A percentile compares a stretch with the other conserved stretches of the same genome.
Evolutionary conservation across 2,797 vertebrate species (phyloP).

Genomic region (Amphiprion clarkii): DNA sequence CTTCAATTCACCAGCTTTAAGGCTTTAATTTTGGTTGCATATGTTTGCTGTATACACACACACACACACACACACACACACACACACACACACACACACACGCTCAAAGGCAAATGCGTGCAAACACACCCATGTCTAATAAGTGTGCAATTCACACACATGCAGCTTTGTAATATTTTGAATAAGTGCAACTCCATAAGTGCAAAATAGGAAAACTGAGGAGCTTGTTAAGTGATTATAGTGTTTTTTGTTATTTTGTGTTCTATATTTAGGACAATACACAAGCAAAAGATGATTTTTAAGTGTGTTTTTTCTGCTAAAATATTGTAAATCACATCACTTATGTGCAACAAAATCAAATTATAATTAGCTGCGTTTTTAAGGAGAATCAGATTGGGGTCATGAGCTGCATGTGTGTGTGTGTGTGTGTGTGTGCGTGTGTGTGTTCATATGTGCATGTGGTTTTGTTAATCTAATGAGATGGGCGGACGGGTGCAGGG

Average conservation of each 20-base stretch:
- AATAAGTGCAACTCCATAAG: background rate
- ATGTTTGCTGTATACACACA: slow-evolving; percentile 77
- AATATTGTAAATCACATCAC: background rate
- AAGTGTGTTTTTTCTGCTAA: background rate
- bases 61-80: slow-evolving; percentile 52
- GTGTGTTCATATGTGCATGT: slow-evolving; percentile 72
- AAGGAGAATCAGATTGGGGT: slow-evolving; percentile 66
- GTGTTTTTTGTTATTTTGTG: background rate
- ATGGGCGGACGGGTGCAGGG: slow-evolving; percentile 75
- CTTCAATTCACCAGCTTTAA: slow-evolving; percentile 86
- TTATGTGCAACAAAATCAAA: slow-evolving; percentile 10
- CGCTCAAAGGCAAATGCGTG: slow-evolving; percentile 51
- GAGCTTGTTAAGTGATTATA: background rate
- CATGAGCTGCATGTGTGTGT: slow-evolving; percentile 48
- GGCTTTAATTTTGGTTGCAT: slow-evolving; percentile 86
- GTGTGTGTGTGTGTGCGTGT: slow-evolving; percentile 53
- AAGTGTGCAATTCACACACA: background rate
- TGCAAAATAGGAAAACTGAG: background rate
- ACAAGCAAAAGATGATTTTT: background rate
- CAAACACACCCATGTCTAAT: slow-evolving; percentile 27
- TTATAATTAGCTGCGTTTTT: slow-evolving; percentile 42
- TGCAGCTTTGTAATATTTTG: slow-evolving; percentile 7
- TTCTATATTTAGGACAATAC: background rate
- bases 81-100: slow-evolving; percentile 51
- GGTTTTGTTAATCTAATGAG: slow-evolving; percentile 86